These are phyloP conservation scores for Tupiocoris notatus DNA, from an alignment of 2,888 invertebrate genomes.

Conservation along the genomic window DNA sequence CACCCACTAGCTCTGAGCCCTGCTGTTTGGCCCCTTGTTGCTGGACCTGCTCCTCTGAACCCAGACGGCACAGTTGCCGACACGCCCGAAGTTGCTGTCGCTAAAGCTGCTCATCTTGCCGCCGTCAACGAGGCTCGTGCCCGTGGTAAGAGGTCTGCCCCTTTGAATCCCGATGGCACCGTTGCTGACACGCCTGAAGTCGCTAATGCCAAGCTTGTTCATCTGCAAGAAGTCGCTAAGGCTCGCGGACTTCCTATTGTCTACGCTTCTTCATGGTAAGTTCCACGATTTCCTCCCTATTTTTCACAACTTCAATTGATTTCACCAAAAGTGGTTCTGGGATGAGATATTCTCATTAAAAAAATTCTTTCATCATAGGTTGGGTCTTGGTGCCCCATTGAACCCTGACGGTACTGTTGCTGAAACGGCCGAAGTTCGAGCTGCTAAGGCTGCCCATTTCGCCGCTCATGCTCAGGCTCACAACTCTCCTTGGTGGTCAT, in stretches of 20 bases:
- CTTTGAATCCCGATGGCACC: constrained; percentile 46
- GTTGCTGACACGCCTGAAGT: constrained; percentile 49
- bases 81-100: constrained; percentile 55
- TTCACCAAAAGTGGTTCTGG: too few relatives aligned
- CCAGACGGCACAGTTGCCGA: constrained; percentile 50
- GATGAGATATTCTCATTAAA: too few relatives aligned
- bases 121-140: constrained; percentile 41
- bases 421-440: constrained; percentile 51
- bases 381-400: constrained; percentile 44
- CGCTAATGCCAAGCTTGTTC: constrained; percentile 55
- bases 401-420: constrained; percentile 46
- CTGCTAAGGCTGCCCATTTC: constrained; percentile 54
- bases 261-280: constrained; percentile 35
- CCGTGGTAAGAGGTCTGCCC: constrained; percentile 39
- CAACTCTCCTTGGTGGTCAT: constrained; percentile 33
- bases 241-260: constrained; percentile 38
- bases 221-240: constrained; percentile 48
- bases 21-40: background rate
- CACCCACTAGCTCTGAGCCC: background rate
- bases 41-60: constrained; percentile 42
- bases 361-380: too few relatives aligned
- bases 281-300: too few relatives aligned
- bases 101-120: constrained; percentile 54
- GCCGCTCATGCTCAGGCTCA: constrained; percentile 43
- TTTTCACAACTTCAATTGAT: too few relatives aligned